Percentiles rank a stretch among this genome's conserved stretches.
Conservation (phyloP, 2,113 vertebrate species). For the Petaurus breviceps region DNA sequence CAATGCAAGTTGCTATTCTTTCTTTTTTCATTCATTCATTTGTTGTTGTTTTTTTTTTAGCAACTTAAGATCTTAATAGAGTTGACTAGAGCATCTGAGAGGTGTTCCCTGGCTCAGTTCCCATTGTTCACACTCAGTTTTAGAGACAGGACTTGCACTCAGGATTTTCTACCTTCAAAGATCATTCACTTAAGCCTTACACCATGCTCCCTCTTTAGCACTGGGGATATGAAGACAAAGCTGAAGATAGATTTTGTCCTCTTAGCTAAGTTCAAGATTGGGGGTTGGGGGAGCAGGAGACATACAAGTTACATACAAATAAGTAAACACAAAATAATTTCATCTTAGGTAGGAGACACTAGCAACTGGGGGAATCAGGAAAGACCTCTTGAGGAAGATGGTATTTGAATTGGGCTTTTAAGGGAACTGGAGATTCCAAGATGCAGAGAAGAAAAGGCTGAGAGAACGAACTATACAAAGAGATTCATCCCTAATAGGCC, state of each 20-base stretch:
- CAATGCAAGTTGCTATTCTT: background rate
- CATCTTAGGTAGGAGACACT: background rate
- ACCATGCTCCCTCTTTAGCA: background rate
- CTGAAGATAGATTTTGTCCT: background rate
- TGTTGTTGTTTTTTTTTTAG: background rate
- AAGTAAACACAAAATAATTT: background rate
- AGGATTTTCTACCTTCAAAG: background rate
- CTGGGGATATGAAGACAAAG: background rate
- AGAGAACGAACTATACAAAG: background rate
- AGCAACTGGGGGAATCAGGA: background rate
- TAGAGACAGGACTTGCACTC: background rate
- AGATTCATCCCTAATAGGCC: background rate
- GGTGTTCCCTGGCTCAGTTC: background rate
- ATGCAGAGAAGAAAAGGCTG: background rate
- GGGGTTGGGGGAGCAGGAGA: background rate
- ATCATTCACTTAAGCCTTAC: background rate
- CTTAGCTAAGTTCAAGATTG: background rate
- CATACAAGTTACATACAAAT: background rate
- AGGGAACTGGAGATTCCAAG: background rate
- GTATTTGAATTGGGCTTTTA: background rate
- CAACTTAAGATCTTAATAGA: background rate
- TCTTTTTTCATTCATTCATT: too few species aligned
- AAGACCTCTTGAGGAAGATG: background rate
- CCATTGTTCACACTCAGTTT: background rate
- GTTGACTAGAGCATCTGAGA: background rate